These are phyloP conservation scores for Piscicola geometra DNA, from an alignment of 2,888 invertebrate species.

Conservation along the genomic window DNA sequence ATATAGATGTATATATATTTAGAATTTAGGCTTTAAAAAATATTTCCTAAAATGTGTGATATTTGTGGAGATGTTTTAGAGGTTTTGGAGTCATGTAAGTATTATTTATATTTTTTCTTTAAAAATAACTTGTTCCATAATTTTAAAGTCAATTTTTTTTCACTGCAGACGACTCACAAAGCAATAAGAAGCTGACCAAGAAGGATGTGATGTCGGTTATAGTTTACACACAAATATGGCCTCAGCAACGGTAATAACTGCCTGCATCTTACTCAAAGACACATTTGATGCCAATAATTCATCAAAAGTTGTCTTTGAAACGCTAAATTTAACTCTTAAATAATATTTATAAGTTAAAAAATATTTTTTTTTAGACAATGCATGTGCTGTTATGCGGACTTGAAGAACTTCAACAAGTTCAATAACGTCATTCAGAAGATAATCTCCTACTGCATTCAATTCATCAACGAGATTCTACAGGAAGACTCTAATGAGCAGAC, in stretches of 20 bases:
- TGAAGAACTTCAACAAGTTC: conserved; percentile 84
- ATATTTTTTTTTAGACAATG: conserved; percentile 70
- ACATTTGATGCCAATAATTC: not conserved
- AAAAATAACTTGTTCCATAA: not conserved
- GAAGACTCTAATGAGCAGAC: conserved; percentile 37
- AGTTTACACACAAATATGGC: conserved; percentile 82
- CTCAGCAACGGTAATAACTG: conserved; percentile 64
- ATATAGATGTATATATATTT: not conserved
- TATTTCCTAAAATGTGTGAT: conserved; percentile 70
- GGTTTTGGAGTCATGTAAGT: conserved; percentile 78
- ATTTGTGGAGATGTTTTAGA: conserved; percentile 88
- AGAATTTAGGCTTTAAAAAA: not conserved
- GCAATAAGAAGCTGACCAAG: conserved; percentile 50
- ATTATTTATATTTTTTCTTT: conserved; percentile 17
- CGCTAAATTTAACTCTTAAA: not conserved
- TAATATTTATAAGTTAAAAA: not conserved
- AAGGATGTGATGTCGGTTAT: conserved; percentile 77
- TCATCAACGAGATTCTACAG: conserved; percentile 60
- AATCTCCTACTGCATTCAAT: conserved; percentile 74
- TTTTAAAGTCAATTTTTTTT: conserved; percentile 17
- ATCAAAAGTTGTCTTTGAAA: not conserved
- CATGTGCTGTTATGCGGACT: conserved; percentile 88
- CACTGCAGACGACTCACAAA: conserved; percentile 47
- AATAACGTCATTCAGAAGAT: conserved; percentile 82
- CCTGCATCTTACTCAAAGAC: not conserved